Conservation (phyloP, 1,140 invertebrate species). For the Drosophila hydei region DNA sequence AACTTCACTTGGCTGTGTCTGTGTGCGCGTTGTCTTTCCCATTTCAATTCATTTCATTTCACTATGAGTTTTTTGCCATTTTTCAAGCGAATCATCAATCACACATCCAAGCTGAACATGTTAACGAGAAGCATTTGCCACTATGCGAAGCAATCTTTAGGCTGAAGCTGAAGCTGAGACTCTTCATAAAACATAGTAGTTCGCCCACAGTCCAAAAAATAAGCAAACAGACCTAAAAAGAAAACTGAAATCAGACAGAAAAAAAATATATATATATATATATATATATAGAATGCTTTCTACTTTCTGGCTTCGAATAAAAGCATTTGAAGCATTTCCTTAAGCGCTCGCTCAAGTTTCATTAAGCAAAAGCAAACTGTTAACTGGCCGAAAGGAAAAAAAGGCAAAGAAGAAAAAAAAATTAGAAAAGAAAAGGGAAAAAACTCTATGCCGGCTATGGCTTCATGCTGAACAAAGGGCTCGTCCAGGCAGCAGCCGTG, state of each 20-base stretch:
- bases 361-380: conserved; percentile 69
- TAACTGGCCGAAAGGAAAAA: conserved; percentile 43
- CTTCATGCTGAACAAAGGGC: conserved; percentile 41
- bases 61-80: conserved; percentile 35
- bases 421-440: conserved; percentile 6
- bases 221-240: conserved; percentile 27
- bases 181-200: conserved; percentile 23
- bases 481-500: conserved; percentile 35
- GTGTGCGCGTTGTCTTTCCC: too few species aligned
- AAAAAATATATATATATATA: conserved; percentile 4
- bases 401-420: conserved; percentile 14
- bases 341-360: conserved; percentile 75
- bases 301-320: conserved; percentile 49
- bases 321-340: conserved; percentile 75
- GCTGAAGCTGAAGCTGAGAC: conserved; percentile 5
- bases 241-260: conserved; percentile 21
- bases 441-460: background rate
- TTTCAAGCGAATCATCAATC: conserved; percentile 56
- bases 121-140: conserved; percentile 26
- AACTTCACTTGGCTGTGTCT: conserved; percentile 31
- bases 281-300: conserved; percentile 5
- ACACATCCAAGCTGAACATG: conserved; percentile 35
- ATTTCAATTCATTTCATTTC: background rate
- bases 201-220: conserved; percentile 18
- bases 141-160: conserved; percentile 46